Conservation (phyloP, 2,888 invertebrate species). For the Parnassius orleans region DNA sequence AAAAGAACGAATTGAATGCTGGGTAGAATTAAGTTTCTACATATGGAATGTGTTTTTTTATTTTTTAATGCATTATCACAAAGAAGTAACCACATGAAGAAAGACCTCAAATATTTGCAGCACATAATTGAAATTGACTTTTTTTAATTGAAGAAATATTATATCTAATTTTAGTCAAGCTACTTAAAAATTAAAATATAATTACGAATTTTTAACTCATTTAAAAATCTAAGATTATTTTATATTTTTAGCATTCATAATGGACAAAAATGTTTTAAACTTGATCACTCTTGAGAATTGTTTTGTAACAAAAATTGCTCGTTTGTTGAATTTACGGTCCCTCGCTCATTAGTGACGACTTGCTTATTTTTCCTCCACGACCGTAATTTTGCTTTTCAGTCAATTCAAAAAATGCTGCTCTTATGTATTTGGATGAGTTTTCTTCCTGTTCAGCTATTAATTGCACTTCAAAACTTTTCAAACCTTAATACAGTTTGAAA, state of each 20-base stretch:
- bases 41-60: too few relatives aligned
- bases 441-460: slow-evolving; percentile 7
- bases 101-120: too few relatives aligned
- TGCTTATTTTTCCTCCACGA: slow-evolving; percentile 14
- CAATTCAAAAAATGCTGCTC: slow-evolving; percentile 14
- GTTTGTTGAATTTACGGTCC: slow-evolving; percentile 22
- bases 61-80: too few relatives aligned
- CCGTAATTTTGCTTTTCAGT: slow-evolving; percentile 18
- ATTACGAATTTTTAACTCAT: too few relatives aligned
- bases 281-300: slow-evolving; percentile 26
- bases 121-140: too few relatives aligned
- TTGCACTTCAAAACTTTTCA: slow-evolving; percentile 9
- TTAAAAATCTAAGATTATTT: background rate
- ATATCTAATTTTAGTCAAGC: too few relatives aligned
- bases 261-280: slow-evolving; percentile 17
- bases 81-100: too few relatives aligned
- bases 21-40: too few relatives aligned
- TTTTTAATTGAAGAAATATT: too few relatives aligned
- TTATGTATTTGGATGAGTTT: slow-evolving; percentile 6
- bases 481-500: too few relatives aligned
- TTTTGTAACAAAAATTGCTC: slow-evolving; percentile 27
- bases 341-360: slow-evolving; percentile 24
- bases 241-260: slow-evolving; percentile 14
- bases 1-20: too few relatives aligned
- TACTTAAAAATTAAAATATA: too few relatives aligned